Percentiles rank a stretch among this genome's conserved stretches.
These are phyloP conservation scores for Poeciliopsis turrubarensis DNA, from an alignment of 2,113 vertebrate genomes.

Conservation along the genomic window DNA sequence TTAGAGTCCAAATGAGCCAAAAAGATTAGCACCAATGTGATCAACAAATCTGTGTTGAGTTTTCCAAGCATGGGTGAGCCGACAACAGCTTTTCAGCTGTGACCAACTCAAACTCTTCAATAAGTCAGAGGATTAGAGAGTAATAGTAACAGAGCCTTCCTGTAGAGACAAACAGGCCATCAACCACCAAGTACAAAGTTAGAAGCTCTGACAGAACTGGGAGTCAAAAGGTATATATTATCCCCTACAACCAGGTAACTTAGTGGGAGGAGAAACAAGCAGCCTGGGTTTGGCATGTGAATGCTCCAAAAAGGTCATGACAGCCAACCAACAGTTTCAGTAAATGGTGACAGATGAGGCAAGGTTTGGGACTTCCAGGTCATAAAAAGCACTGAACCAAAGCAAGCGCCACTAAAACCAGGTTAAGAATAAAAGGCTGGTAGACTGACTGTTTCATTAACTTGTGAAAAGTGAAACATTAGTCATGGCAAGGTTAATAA, in stretches of 20 bases:
- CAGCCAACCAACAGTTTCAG: slow-evolving; percentile 17
- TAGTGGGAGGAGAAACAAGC: slow-evolving; percentile 50
- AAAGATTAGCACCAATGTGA: slow-evolving; percentile 52
- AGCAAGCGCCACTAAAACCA: background rate
- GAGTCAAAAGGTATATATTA: slow-evolving; percentile 31
- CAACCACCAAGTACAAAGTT: background rate
- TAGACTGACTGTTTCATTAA: background rate
- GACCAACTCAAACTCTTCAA: slow-evolving; percentile 31
- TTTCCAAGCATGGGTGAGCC: slow-evolving; percentile 66
- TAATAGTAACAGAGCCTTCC: slow-evolving; percentile 12
- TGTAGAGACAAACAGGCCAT: slow-evolving; percentile 13
- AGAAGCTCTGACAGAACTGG: background rate
- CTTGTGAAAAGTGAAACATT: background rate
- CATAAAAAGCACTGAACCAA: slow-evolving; percentile 22
- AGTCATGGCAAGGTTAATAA: background rate
- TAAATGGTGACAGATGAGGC: slow-evolving; percentile 31
- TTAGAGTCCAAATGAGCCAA: slow-evolving; percentile 47
- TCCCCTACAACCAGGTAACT: slow-evolving; percentile 39
- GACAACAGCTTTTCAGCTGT: slow-evolving; percentile 29
- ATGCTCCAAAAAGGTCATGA: slow-evolving; percentile 1
- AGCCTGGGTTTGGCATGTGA: slow-evolving; percentile 10
- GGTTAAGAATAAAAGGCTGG: background rate
- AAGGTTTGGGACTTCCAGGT: slow-evolving; percentile 15
- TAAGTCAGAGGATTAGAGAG: slow-evolving; percentile 35
- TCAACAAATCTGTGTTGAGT: slow-evolving; percentile 39